A percentile compares a stretch with the other conserved stretches of the same genome.
These are phyloP conservation scores for Sminthopsis crassicaudata DNA, from an alignment of 2,113 vertebrate genomes.

Conservation along the genomic window DNA sequence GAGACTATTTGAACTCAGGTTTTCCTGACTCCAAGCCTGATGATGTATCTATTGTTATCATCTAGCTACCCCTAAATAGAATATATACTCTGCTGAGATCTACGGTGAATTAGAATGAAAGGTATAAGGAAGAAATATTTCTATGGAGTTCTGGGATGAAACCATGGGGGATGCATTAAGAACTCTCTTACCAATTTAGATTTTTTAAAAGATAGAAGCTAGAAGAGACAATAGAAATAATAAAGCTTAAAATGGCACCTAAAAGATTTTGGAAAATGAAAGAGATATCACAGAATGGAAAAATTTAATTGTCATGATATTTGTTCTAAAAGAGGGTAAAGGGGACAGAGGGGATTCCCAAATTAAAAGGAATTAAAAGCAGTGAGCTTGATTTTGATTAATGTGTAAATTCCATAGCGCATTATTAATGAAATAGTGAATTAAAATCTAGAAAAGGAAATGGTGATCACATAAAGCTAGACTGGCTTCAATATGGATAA, in stretches of 20 bases:
- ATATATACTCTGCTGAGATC: not conserved
- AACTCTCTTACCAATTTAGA: not conserved
- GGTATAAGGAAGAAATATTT: not conserved
- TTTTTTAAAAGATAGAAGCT: not conserved
- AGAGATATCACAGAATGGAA: not conserved
- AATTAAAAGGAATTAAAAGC: not conserved
- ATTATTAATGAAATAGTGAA: not conserved
- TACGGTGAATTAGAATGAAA: not conserved
- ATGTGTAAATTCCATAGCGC: not conserved
- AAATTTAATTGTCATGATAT: not conserved
- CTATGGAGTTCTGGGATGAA: not conserved
- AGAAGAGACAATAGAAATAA: not conserved
- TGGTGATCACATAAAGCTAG: not conserved
- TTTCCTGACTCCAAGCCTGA: not conserved
- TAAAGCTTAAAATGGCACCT: not conserved
- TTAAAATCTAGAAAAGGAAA: not conserved
- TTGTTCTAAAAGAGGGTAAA: not conserved
- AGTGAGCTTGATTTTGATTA: not conserved
- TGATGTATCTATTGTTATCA: not conserved
- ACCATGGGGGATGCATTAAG: not conserved
- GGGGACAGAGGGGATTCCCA: not conserved
- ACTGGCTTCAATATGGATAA: not conserved
- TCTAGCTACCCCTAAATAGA: not conserved
- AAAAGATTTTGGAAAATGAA: not conserved
- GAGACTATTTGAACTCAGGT: not conserved